Base-by-base conservation (phyloP, 2,888 invertebrate genomes). In the Automeris io region DNA sequence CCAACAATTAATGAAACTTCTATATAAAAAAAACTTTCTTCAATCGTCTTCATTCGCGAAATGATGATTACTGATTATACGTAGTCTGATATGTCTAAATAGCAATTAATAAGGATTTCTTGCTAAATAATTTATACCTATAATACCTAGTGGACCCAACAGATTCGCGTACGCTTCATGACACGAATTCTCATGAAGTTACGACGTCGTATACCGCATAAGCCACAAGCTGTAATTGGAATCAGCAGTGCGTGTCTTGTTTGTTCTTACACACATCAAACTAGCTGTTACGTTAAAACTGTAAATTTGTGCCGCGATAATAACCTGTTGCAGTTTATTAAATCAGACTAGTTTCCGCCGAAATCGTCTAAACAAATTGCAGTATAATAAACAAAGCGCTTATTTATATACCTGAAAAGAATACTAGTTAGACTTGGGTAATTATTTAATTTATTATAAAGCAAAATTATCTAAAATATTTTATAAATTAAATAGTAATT, bases 161-260 rank as follows among this genome's bases (percentile, higher is more conserved):
- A 3, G 13, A 3, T 1, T 1, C 12, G 13, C 2, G 8, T 9
- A 19, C 25, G 33, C 18, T 33, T 18, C 12, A 33, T 12, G 21
- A 21, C 22, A 22, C 23, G 12, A 12, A 16, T 34, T 22, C 21
- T 29, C 16, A 7, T 22, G 22, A 22, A 16, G 67, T 68, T 70
- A 70, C 60, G 62, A 57, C 54, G 50, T 54, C 54, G 47, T 61
- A 59, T 63, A 63, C 55, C 49, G 60, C 54, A 54, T 47, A 49
- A 31, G 47, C 59, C 55, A 54, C 48, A 48, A 36, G 47, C 49
- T 37, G 57, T 70, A 68, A 70, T 68, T 68, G 66, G 62, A 62
- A 38, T 48, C 64, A 70, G 47, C 70, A 61, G 64, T 51, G 65
- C 73, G 62, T 68, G 59, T 49, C 61, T 56, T 62, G 56, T 62